These are phyloP conservation scores for Chaetophractus vellerosus DNA, from an alignment of 2,797 vertebrate genomes.

Conservation along the genomic window DNA sequence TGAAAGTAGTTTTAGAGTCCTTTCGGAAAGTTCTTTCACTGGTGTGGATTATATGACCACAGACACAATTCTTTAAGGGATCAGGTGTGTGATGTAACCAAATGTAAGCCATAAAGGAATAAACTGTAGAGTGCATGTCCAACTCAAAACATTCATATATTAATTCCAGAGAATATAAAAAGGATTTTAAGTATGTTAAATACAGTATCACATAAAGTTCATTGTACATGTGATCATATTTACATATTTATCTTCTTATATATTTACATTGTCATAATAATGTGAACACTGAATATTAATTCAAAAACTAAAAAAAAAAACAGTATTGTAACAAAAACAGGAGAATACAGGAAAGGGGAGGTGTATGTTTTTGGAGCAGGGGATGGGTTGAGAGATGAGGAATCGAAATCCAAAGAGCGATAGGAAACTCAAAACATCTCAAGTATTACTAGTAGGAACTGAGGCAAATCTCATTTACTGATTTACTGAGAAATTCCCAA, in stretches of 20 bases:
- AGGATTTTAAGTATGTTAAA: conserved; percentile 13
- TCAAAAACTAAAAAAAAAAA: background rate
- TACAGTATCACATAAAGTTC: background rate
- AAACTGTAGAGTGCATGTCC: background rate
- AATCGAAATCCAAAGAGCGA: conserved; percentile 30
- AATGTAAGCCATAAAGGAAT: background rate
- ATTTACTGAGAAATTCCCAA: conserved; percentile 32
- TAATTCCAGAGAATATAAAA: conserved; percentile 6
- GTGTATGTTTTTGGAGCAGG: background rate
- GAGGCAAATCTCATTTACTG: background rate
- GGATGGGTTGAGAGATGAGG: background rate
- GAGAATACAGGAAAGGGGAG: background rate
- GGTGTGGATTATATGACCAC: background rate
- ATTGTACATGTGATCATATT: background rate
- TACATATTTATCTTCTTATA: background rate
- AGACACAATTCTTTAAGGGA: background rate
- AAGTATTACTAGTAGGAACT: background rate
- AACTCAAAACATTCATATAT: background rate
- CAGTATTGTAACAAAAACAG: background rate
- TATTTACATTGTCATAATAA: conserved; percentile 11
- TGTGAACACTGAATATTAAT: background rate
- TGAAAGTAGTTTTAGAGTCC: conserved; percentile 48
- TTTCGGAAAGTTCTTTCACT: conserved; percentile 2
- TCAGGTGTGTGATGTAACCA: background rate
- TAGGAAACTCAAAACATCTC: background rate